phyloP scores from a whole-genome alignment of 2,113 vertebrate genomes.

The Puma concolor region DNA sequence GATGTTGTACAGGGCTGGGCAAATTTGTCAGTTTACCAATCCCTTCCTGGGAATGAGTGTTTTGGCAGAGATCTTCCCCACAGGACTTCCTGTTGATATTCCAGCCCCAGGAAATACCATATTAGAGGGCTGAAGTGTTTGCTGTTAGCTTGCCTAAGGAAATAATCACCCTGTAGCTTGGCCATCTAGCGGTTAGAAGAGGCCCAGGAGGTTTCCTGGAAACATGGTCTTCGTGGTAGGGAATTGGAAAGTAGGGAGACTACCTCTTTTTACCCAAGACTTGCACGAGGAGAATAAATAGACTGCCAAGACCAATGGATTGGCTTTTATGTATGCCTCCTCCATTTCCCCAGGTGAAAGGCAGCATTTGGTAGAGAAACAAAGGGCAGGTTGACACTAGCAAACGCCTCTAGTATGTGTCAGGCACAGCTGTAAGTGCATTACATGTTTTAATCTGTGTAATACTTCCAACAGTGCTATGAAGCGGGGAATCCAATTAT shows the following conservation, averaged over 20 bases:
- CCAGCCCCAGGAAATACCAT: conserved; percentile 63
- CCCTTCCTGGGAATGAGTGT: conserved; percentile 37
- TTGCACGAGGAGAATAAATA: not conserved
- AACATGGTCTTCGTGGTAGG: not conserved
- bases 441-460: not conserved
- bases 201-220: conserved; percentile 7
- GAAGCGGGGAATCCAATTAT: not conserved
- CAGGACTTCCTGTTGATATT: conserved; percentile 65
- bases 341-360: not conserved
- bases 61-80: conserved; percentile 45
- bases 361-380: not conserved
- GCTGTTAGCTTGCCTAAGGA: conserved; percentile 63
- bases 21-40: conserved; percentile 24
- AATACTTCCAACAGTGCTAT: not conserved
- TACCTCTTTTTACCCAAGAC: not conserved
- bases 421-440: not conserved
- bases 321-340: not conserved
- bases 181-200: conserved; percentile 53
- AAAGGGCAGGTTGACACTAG: not conserved
- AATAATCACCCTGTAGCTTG: conserved; percentile 58
- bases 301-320: not conserved
- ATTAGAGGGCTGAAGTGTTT: conserved; percentile 45
- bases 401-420: not conserved
- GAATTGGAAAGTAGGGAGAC: not conserved
- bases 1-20: not conserved